Conservation (phyloP, 1,140 invertebrate genomes). For the Sycophila sp. region DNA sequence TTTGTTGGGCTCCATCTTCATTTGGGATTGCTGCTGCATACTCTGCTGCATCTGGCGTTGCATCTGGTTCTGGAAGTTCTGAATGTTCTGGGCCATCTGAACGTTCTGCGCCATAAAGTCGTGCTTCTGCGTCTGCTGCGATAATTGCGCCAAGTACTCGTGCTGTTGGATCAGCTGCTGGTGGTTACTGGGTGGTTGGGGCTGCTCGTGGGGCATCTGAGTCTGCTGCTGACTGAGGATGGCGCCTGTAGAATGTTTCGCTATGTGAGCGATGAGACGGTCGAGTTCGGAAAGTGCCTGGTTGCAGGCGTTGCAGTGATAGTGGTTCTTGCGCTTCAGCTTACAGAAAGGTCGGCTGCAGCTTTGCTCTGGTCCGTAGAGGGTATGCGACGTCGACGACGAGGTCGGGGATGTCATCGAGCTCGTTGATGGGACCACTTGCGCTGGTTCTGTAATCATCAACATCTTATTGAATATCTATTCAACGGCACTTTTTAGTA, state of each 20-base stretch:
- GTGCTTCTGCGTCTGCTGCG: constrained; percentile 60
- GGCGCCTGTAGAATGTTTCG: constrained; percentile 74
- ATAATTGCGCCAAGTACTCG: constrained; percentile 6
- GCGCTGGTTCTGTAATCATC: constrained; percentile 27
- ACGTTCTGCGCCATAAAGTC: constrained; percentile 62
- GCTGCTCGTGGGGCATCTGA: constrained; percentile 39
- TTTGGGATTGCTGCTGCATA: constrained; percentile 52
- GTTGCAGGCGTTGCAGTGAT: constrained; percentile 88
- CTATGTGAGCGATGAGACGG: constrained; percentile 74
- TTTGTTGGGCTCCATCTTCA: constrained; percentile 39
- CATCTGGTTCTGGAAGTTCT: constrained; percentile 62
- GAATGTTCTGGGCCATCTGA: constrained; percentile 60
- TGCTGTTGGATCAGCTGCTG: constrained; percentile 5
- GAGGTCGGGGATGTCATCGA: constrained; percentile 59
- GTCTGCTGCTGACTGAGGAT: constrained; percentile 63
- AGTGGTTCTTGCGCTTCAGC: constrained; percentile 84
- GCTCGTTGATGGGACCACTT: not conserved
- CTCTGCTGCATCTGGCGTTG: constrained; percentile 62
- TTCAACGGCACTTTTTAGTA: not conserved
- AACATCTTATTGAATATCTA: not conserved
- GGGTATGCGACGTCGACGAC: constrained; percentile 62
- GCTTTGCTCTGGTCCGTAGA: constrained; percentile 72
- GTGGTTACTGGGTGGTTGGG: not conserved
- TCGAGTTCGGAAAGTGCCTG: constrained; percentile 81
- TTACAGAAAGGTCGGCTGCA: constrained; percentile 88